Evolutionary conservation across 2,113 vertebrate genomes (phyloP).

Genomic region (Nothoprocta pentlandii): DNA sequence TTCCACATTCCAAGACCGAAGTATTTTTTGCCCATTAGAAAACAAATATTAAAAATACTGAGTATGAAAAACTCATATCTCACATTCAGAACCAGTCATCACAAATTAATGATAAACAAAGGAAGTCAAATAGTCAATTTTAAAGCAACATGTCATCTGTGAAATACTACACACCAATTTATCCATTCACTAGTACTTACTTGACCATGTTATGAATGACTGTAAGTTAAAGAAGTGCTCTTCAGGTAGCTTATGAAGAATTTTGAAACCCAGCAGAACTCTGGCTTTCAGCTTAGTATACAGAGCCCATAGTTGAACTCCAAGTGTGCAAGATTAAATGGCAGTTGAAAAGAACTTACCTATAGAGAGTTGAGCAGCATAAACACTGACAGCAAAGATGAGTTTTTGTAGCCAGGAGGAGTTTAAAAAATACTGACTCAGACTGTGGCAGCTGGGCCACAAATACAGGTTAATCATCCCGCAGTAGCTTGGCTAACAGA

Average conservation of each 20-base stretch:
- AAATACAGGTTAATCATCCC: background rate
- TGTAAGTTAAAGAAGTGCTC: accelerated
- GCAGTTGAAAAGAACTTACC: background rate
- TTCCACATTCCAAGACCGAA: conserved; percentile 9
- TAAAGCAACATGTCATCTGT: background rate
- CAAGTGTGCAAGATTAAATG: background rate
- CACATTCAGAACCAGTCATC: background rate
- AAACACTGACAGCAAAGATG: background rate
- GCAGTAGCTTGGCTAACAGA: background rate
- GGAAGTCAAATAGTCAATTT: background rate
- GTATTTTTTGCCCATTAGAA: background rate
- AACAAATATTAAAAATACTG: background rate
- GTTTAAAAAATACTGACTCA: background rate
- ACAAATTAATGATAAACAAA: background rate
- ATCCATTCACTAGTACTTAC: background rate
- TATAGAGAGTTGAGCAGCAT: background rate
- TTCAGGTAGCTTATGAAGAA: background rate
- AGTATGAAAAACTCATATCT: background rate
- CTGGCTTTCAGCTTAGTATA: background rate
- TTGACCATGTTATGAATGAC: accelerated
- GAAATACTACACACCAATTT: background rate
- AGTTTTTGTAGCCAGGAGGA: background rate
- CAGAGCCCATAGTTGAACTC: background rate
- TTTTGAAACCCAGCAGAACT: background rate
- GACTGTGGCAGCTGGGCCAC: background rate